These are phyloP conservation scores for Ophion costatus DNA, from an alignment of 2,888 invertebrate genomes.

Conservation along the genomic window DNA sequence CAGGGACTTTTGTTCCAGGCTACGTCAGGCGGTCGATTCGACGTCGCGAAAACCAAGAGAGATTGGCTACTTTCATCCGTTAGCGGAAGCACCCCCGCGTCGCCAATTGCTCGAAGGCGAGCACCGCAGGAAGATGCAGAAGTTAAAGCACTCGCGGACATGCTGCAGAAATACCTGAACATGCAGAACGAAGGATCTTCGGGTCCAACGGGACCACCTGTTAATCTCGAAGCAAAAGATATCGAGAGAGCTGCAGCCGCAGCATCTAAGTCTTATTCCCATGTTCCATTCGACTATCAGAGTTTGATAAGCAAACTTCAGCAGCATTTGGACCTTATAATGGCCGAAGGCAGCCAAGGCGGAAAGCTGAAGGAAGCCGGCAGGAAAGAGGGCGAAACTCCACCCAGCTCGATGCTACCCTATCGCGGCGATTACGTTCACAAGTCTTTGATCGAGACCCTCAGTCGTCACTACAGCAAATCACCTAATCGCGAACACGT, in stretches of 20 bases:
- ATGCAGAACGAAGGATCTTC: conserved; percentile 83
- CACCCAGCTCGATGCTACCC: conserved; percentile 80
- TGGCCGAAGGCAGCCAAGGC: conserved; percentile 76
- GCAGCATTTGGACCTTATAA: conserved; percentile 85
- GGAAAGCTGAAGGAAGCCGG: conserved; percentile 64
- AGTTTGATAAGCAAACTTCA: conserved; percentile 88
- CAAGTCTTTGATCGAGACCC: conserved; percentile 87
- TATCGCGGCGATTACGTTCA: conserved; percentile 85
- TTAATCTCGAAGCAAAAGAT: conserved; percentile 51
- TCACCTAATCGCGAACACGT: conserved; percentile 88
- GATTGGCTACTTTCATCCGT: conserved; percentile 86
- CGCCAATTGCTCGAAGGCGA: conserved; percentile 74
- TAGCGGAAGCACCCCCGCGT: conserved; percentile 78
- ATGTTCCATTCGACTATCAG: conserved; percentile 85
- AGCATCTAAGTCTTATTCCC: conserved; percentile 50
- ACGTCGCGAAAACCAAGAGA: conserved; percentile 88
- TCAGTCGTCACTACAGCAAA: conserved; percentile 88
- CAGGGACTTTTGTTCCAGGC: conserved; percentile 83
- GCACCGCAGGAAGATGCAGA: conserved; percentile 83
- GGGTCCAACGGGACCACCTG: conserved; percentile 63
- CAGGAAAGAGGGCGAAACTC: conserved; percentile 71
- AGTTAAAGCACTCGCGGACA: conserved; percentile 86
- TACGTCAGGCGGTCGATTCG: conserved; percentile 87
- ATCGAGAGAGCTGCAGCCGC: conserved; percentile 45
- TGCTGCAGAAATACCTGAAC: conserved; percentile 88